These are phyloP conservation scores for Oncorhynchus nerka DNA, from an alignment of 2,113 vertebrate species.

Conservation along the genomic window DNA sequence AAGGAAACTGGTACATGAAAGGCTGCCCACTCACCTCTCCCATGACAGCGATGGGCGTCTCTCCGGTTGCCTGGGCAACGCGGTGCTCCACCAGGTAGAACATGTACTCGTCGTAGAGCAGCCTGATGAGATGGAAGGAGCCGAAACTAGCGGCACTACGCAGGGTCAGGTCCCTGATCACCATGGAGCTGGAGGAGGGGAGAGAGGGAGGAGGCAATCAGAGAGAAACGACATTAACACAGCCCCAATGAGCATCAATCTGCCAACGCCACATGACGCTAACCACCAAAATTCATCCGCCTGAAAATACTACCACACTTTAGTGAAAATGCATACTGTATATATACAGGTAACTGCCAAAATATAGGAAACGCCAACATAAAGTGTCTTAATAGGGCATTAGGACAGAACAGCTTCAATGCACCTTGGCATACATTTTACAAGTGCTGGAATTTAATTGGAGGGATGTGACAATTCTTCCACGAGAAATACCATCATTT, in stretches of 20 bases:
- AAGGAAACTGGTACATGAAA: neutral
- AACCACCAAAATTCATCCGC: too few species aligned
- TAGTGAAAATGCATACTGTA: too few species aligned
- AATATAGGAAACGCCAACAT: too few species aligned
- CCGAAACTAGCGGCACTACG: constrained; percentile 96
- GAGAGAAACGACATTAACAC: neutral
- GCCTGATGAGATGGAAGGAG: constrained; percentile 96
- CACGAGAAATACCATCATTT: too few species aligned
- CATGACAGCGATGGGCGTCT: constrained; percentile 97
- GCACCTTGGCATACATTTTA: too few species aligned
- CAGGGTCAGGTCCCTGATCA: constrained; percentile 95
- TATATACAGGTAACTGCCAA: too few species aligned
- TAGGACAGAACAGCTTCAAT: too few species aligned
- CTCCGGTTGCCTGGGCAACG: constrained; percentile 90
- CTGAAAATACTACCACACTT: too few species aligned
- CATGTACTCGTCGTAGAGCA: constrained; percentile 98
- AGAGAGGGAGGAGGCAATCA: neutral
- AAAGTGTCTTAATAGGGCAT: too few species aligned
- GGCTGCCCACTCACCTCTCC: constrained; percentile 85
- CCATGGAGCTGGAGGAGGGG: constrained; percentile 85
- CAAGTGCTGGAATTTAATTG: too few species aligned
- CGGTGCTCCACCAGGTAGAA: constrained; percentile 98
- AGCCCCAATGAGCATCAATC: neutral
- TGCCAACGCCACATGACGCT: neutral
- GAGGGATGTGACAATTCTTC: too few species aligned